These are phyloP conservation scores for Synergus laeviventris DNA, from an alignment of 2,888 invertebrate genomes.

Conservation along the genomic window DNA sequence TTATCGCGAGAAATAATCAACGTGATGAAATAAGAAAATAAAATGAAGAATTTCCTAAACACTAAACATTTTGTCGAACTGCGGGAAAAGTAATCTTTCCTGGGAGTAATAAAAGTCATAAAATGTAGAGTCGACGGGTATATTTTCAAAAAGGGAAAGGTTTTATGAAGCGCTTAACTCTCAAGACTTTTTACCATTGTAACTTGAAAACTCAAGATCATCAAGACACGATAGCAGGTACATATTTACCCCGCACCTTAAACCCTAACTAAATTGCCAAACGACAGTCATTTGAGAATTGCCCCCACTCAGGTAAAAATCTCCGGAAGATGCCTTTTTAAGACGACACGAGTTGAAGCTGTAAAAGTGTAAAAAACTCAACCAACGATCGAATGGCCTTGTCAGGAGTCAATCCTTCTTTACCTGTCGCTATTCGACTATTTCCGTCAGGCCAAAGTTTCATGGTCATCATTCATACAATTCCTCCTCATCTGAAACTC, in stretches of 20 bases:
- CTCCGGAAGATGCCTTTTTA: background rate
- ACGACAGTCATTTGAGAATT: conserved; percentile 12
- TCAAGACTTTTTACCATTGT: background rate
- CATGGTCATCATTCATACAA: too few relatives aligned
- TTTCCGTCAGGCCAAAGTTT: too few relatives aligned
- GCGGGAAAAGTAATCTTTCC: background rate
- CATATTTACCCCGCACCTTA: conserved; percentile 31
- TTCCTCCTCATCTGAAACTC: background rate
- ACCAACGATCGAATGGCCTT: conserved; percentile 46
- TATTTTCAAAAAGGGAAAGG: background rate
- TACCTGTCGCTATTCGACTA: background rate
- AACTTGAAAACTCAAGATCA: background rate
- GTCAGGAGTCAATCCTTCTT: conserved; percentile 51
- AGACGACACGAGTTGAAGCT: background rate
- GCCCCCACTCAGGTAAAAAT: conserved; percentile 24
- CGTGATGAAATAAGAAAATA: too few relatives aligned
- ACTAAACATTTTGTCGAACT: background rate
- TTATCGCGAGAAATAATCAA: background rate
- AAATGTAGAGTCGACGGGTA: background rate
- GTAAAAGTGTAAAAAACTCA: conserved; percentile 23
- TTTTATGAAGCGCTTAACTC: conserved; percentile 13
- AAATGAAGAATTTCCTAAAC: too few relatives aligned
- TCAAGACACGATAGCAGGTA: conserved; percentile 24
- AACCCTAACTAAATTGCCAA: conserved; percentile 25
- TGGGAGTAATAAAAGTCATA: background rate